Percentiles rank a stretch among this genome's conserved stretches.
These are phyloP conservation scores for Beroe ovata DNA, from an alignment of 37 sponge, comb jelly and placozoan genomes.

Conservation along the genomic window DNA sequence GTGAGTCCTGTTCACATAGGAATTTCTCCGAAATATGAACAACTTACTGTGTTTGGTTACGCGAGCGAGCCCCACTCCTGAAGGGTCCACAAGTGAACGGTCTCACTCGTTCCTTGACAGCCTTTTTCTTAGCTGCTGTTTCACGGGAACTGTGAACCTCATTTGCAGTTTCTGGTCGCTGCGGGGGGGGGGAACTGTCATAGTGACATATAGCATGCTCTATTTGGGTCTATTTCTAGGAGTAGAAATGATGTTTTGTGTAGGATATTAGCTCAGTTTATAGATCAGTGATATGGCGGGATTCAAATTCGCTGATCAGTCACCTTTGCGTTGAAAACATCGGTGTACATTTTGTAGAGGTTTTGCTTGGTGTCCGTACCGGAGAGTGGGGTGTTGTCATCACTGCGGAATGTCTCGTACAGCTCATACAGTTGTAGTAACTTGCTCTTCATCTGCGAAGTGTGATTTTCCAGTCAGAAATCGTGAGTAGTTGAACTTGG, in stretches of 20 bases:
- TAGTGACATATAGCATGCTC: too few species aligned
- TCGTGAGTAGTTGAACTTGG: too few species aligned
- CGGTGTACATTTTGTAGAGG: constrained; percentile 32
- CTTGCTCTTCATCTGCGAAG: constrained; percentile 28
- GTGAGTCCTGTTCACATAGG: too few species aligned
- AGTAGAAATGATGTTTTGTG: too few species aligned
- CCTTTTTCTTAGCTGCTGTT: background rate
- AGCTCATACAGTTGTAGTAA: constrained; percentile 37
- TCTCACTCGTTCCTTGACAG: background rate
- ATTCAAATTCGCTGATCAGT: too few species aligned
- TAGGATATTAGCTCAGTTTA: too few species aligned
- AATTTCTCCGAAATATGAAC: too few species aligned
- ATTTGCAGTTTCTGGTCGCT: background rate
- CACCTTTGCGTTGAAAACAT: constrained; percentile 34
- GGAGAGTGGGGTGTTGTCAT: constrained; percentile 26
- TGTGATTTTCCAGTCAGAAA: too few species aligned
- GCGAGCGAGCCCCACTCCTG: background rate
- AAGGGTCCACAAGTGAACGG: background rate
- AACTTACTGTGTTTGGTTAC: background rate
- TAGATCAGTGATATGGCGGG: too few species aligned
- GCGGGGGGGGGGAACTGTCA: background rate
- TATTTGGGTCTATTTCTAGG: too few species aligned
- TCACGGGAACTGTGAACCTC: background rate
- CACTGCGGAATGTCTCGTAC: constrained; percentile 52
- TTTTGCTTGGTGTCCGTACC: constrained; percentile 55